Evolutionary conservation across 2,113 vertebrate species (phyloP).

Genomic region (Sterna hirundo): DNA sequence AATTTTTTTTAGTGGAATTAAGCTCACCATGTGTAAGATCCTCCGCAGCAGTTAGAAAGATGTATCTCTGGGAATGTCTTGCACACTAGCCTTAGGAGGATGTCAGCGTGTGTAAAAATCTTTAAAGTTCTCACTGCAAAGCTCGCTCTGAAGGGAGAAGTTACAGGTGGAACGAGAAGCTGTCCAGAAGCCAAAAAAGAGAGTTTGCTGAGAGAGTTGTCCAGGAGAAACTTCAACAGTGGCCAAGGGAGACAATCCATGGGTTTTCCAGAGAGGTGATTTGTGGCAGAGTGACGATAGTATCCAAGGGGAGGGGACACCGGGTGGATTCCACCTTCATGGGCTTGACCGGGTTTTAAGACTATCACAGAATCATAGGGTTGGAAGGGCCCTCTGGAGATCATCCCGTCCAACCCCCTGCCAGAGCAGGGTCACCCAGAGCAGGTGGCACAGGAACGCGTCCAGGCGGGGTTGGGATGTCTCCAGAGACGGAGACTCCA

Average conservation of each 20-base stretch:
- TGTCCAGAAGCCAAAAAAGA: neutral
- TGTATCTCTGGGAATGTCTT: neutral
- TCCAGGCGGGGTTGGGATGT: no score
- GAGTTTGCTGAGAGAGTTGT: neutral
- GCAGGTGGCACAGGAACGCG: no score
- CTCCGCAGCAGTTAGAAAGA: neutral
- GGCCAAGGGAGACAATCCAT: neutral
- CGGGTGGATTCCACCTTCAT: neutral
- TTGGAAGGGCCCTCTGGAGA: no score
- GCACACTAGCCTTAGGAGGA: neutral
- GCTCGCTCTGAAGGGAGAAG: neutral
- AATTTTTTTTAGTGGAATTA: neutral
- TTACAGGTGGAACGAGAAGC: neutral
- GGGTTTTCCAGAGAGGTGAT: neutral
- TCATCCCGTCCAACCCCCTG: no score
- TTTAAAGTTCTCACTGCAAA: neutral
- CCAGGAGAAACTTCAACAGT: neutral
- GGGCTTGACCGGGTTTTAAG: neutral
- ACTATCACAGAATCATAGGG: neutral
- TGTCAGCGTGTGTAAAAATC: neutral
- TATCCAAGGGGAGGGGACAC: neutral
- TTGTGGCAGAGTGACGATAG: rapidly evolving
- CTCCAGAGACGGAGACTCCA: no score
- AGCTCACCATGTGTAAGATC: neutral
- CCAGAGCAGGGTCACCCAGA: no score